Base-by-base conservation (phyloP, 2,888 invertebrate species). In the Teleogryllus oceanicus region DNA sequence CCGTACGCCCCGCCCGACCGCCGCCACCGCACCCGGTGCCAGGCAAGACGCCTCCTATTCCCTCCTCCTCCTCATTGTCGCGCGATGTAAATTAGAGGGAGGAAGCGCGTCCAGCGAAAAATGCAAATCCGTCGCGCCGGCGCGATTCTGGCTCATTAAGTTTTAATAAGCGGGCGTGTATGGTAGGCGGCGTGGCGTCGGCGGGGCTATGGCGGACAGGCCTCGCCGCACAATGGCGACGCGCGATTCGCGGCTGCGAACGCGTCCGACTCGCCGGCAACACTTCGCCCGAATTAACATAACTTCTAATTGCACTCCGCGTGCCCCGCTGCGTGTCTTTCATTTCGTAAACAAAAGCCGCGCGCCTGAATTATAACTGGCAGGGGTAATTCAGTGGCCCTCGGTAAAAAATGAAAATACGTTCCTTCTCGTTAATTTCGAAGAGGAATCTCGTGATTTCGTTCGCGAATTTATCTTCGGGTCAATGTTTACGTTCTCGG, bases 201-300 rank as follows among this genome's bases (percentile, higher is more conserved):
- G 62, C 16, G 62, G n/a, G 5, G n/a, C 13, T 18, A 10, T 12
- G 62, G 11, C n/a, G n/a, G 62, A 13, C 16, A 4, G 62, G 16
- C 16, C n/a, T n/a, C n/a, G 62, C 62, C 13, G 16, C n/a, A 62
- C 62, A 62, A 62, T 62, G n/a, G 16, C 62, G 13, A n/a, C n/a
- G n/a, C 62, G 13, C 62, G 62, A 62, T 62, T 62, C 62, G 62
- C 16, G 13, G n/a, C n/a, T 62, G n/a, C 62, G n/a, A 62, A 13
- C n/a, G 62, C n/a, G 62, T 62, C 8, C 13, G 62, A 4, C n/a
- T 62, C 62, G 8, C 62, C 62, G n/a, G 62, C 16, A n/a, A 62
- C 62, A 62, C 62, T 62, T 62, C 62, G 62, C 16, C 62, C n/a
- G 62, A 62, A 62, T 62, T 62, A 62, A 62, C 62, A 62, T 62